Base-by-base conservation (phyloP, 2,113 vertebrate species). In the Pongo pygmaeus region DNA sequence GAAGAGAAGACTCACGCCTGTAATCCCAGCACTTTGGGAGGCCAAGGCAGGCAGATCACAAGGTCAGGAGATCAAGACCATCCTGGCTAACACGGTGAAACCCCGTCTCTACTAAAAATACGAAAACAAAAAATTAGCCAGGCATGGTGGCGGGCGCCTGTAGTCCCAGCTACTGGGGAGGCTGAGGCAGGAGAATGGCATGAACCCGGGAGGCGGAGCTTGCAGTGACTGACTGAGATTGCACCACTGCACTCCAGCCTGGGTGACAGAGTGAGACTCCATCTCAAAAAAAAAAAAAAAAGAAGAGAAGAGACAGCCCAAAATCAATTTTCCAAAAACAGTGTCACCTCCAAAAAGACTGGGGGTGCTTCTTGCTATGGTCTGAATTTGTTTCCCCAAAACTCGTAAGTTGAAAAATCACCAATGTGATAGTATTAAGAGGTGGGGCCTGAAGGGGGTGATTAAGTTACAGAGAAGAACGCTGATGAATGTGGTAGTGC, bases 281-380 rank as follows among this genome's bases (percentile, higher is more conserved):
- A 18, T 55, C 52, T 55, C 52, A 55, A 20, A 20, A 55, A 6
- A 50, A 14, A 50, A 50, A 50, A 14, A 50, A 50, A 70, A 69
- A 86, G 50, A 89, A 77, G 38, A 64, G 59, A 96, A 55, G 1
- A 23, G 23, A 91, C 8, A 89, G 16, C 40, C 48, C 57, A 2
- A 84, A 93, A 95, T 52, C 30, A 83, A 40, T 69, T 67, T 84
- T 93, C 67, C 50, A 93, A 69, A 88, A 84, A 78, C 17, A 70
- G 4, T 32, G 52, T 80, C 18, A 55, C 25, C 20, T 67, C 90
- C 59, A 8, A 59, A 75, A 67, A 96, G n/a, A 80, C 91, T 20
- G 16, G 8, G 7, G 48, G 5, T n/a, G 30, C 46, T 59, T 74
- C 70, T 84, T 48, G 75, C 43, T 48, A 48, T 78, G 43, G 43